phyloP scores from a whole-genome alignment of 2,113 vertebrate genomes.

The Antechinus flavipes region DNA sequence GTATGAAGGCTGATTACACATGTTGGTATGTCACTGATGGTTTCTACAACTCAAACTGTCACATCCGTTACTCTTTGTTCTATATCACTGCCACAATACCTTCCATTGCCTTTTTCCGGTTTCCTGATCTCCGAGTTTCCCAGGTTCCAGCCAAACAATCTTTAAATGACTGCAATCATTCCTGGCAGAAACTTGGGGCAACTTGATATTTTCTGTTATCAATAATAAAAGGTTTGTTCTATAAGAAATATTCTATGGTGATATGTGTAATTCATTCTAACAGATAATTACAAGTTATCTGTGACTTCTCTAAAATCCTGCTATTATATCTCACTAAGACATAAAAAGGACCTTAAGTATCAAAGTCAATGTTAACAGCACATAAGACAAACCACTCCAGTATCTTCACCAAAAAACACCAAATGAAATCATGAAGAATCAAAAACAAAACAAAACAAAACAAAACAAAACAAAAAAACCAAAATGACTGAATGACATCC shows the following conservation, averaged over 20 bases:
- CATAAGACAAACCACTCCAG: background rate
- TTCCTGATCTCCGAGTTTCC: background rate
- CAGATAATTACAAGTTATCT: background rate
- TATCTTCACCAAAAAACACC: background rate
- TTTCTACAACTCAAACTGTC: background rate
- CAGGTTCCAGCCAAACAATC: no score
- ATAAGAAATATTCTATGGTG: background rate
- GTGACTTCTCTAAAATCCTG: no score
- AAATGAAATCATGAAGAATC: background rate
- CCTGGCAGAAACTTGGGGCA: no score
- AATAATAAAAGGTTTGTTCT: no score
- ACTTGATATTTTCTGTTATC: no score
- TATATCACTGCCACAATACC: background rate
- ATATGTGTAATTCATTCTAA: background rate
- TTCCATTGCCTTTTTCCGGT: background rate
- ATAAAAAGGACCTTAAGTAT: no score
- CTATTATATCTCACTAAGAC: no score
- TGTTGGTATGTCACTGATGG: background rate
- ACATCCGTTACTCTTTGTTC: background rate
- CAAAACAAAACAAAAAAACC: no score
- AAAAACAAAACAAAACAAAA: background rate
- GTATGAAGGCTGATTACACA: background rate
- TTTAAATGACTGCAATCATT: no score
- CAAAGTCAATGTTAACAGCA: no score
- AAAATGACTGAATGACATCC: background rate